Conservation (phyloP, 2,888 invertebrate species). For the Drosophila niveifrons region DNA sequence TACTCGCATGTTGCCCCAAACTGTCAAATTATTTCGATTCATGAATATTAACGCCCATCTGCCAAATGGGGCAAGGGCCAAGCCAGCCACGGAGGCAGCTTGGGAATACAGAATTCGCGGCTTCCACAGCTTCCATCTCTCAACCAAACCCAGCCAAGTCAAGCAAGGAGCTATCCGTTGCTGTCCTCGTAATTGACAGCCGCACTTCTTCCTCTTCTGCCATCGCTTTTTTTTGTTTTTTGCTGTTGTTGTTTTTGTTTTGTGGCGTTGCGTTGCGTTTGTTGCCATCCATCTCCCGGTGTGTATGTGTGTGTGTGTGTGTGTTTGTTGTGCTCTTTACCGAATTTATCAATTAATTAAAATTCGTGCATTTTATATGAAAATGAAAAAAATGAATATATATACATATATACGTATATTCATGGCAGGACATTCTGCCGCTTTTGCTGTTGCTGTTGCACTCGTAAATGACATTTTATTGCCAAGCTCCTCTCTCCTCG, state of each 20-base stretch:
- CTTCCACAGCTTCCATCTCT: not conserved
- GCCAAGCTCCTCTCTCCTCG: slow-evolving; percentile 28
- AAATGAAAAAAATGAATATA: slow-evolving; percentile 62
- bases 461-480: slow-evolving; percentile 79
- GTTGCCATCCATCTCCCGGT: not conserved
- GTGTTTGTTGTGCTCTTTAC: slow-evolving; percentile 63
- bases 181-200: slow-evolving; percentile 78
- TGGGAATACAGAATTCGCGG: slow-evolving; percentile 1
- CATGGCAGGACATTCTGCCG: slow-evolving; percentile 34
- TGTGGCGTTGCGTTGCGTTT: too few species aligned
- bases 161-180: slow-evolving; percentile 54
- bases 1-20: slow-evolving; percentile 82
- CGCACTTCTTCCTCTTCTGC: slow-evolving; percentile 60
- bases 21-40: slow-evolving; percentile 82
- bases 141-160: not conserved
- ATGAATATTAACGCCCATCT: slow-evolving; percentile 80
- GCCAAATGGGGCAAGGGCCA: slow-evolving; percentile 21
- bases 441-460: slow-evolving; percentile 31
- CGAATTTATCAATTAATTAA: slow-evolving; percentile 82
- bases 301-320: slow-evolving; percentile 14
- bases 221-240: slow-evolving; percentile 16
- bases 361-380: slow-evolving; percentile 80
- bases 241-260: too few species aligned
- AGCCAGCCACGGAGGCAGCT: slow-evolving; percentile 2
- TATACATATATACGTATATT: slow-evolving; percentile 35